Evolutionary conservation across 2,888 invertebrate species (phyloP).

Genomic region (Agelastica alni): DNA sequence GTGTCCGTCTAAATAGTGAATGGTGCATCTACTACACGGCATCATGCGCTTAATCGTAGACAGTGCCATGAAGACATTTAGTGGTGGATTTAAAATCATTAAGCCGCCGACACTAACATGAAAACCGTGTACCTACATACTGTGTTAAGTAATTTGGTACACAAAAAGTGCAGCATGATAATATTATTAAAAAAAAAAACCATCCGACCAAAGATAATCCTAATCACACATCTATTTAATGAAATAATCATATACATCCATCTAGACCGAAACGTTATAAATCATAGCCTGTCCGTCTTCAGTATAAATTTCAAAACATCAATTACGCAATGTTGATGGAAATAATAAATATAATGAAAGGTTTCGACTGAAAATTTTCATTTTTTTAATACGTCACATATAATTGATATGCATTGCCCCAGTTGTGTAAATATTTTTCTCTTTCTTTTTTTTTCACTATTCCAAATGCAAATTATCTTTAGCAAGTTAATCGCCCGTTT

Average conservation of each 20-base stretch:
- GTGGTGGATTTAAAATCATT: too few species aligned
- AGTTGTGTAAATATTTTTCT: constrained; percentile 29
- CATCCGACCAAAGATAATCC: background rate
- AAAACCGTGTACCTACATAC: too few species aligned
- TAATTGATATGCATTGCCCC: constrained; percentile 26
- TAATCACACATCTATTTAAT: constrained; percentile 10
- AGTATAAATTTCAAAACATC: constrained; percentile 20
- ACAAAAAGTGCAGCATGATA: too few species aligned
- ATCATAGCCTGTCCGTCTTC: constrained; percentile 20
- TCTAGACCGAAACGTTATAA: constrained; percentile 16
- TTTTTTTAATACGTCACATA: constrained; percentile 20
- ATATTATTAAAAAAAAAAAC: too few species aligned
- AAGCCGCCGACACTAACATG: too few species aligned
- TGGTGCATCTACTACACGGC: too few species aligned
- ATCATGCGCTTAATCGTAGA: too few species aligned
- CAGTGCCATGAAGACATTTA: too few species aligned
- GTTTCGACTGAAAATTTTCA: constrained; percentile 14
- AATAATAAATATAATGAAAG: constrained; percentile 25
- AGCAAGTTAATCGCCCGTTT: constrained; percentile 15
- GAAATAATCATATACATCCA: constrained; percentile 16
- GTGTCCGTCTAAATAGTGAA: too few species aligned
- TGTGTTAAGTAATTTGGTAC: too few species aligned
- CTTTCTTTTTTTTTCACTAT: constrained; percentile 6
- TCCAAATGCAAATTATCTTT: constrained; percentile 19
- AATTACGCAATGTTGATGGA: constrained; percentile 24